Conservation (phyloP, 2,113 vertebrate species). For the Nesoenas mayeri region DNA sequence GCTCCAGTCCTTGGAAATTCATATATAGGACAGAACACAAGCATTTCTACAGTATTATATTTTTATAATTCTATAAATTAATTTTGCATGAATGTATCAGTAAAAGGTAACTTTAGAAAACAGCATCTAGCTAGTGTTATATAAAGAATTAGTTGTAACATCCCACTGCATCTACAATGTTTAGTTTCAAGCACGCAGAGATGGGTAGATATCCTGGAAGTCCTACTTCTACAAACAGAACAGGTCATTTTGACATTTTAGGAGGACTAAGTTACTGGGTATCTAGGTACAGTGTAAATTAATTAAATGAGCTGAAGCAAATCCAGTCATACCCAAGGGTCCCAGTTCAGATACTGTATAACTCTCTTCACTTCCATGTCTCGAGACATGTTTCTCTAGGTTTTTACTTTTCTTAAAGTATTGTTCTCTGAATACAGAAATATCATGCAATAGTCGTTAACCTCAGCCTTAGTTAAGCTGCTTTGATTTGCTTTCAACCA, state of each 20-base stretch:
- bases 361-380: background rate
- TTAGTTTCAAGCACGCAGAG: background rate
- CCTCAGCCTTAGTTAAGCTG: background rate
- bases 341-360: background rate
- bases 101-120: background rate
- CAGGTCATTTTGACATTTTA: slow-evolving; percentile 8
- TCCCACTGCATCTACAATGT: background rate
- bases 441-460: background rate
- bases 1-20: background rate
- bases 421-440: background rate
- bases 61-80: background rate
- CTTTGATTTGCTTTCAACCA: slow-evolving; percentile 62
- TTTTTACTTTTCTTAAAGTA: background rate
- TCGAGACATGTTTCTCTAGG: background rate
- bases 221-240: background rate
- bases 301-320: background rate
- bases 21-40: background rate
- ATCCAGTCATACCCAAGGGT: background rate
- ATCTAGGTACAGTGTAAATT: background rate
- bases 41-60: background rate
- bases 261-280: background rate
- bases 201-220: background rate
- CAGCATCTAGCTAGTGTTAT: background rate
- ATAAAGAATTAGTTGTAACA: background rate
- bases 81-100: background rate